A percentile compares a stretch with the other conserved stretches of the same genome.
Conservation (phyloP, 2,797 vertebrate genomes). For the Platalea minor region DNA sequence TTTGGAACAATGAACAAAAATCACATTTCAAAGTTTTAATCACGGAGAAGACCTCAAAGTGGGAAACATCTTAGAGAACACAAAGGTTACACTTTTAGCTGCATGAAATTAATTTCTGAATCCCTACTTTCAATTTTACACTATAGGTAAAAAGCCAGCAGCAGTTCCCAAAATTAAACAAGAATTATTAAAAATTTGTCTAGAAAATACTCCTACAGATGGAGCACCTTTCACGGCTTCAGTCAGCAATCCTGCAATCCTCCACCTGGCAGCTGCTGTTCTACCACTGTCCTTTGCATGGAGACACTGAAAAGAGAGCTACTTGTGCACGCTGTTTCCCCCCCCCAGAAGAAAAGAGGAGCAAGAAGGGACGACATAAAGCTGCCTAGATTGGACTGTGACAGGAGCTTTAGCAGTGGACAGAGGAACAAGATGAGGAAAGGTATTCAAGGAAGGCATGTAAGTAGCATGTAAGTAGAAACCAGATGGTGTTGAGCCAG, state of each 20-base stretch:
- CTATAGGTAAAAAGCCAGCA: neutral
- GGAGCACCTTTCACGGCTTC: neutral
- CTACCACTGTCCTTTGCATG: neutral
- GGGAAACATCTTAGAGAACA: neutral
- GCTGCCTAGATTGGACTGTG: neutral
- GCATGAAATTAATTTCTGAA: neutral
- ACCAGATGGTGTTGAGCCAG: neutral
- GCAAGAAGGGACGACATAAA: neutral
- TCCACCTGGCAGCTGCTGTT: neutral
- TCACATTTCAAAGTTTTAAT: neutral
- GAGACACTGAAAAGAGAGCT: neutral
- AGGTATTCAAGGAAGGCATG: neutral
- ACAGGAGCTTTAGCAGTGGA: neutral
- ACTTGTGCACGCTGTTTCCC: neutral
- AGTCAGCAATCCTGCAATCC: neutral
- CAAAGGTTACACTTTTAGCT: neutral
- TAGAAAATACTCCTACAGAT: neutral
- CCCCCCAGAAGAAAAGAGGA: neutral
- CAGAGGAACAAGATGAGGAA: neutral
- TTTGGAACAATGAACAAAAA: neutral
- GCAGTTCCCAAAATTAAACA: neutral
- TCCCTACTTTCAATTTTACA: neutral
- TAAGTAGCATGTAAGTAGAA: neutral
- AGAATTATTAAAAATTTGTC: neutral
- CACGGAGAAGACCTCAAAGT: neutral